These are phyloP conservation scores for Dilophus febrilis DNA, from an alignment of 2,888 invertebrate species.

Conservation along the genomic window DNA sequence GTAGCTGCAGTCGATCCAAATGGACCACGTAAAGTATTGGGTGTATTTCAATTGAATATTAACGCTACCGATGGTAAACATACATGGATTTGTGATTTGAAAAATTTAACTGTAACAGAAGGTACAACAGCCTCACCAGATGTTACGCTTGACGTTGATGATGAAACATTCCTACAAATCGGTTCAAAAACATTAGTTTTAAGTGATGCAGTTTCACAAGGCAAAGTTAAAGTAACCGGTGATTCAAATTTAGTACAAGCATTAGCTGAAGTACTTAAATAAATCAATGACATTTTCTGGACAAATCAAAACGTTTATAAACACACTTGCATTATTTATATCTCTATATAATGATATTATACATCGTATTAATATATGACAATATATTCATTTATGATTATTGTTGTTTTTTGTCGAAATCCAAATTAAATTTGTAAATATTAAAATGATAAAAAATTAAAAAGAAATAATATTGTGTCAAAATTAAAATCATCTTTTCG, in stretches of 20 bases:
- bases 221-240: conserved; percentile 5
- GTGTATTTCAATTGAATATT: conserved; percentile 8
- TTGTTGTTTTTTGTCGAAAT: too few relatives aligned
- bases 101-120: conserved; percentile 5
- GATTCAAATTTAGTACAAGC: conserved; percentile 2
- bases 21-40: conserved; percentile 8
- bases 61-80: conserved; percentile 3
- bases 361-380: too few relatives aligned
- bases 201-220: conserved; percentile 2
- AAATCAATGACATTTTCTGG: too few relatives aligned
- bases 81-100: conserved; percentile 7
- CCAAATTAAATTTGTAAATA: too few relatives aligned
- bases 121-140: conserved; percentile 4
- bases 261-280: conserved; percentile 1
- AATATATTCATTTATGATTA: too few relatives aligned
- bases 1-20: conserved; percentile 7
- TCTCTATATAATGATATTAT: too few relatives aligned
- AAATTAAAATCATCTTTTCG: too few relatives aligned
- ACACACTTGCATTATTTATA: too few relatives aligned
- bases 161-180: conserved; percentile 4
- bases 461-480: too few relatives aligned
- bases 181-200: conserved; percentile 3
- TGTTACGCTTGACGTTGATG: conserved; percentile 4
- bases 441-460: too few relatives aligned
- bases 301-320: too few relatives aligned